Base-by-base conservation (phyloP, 2,797 vertebrate genomes). In the Micrastur ruficollis region DNA sequence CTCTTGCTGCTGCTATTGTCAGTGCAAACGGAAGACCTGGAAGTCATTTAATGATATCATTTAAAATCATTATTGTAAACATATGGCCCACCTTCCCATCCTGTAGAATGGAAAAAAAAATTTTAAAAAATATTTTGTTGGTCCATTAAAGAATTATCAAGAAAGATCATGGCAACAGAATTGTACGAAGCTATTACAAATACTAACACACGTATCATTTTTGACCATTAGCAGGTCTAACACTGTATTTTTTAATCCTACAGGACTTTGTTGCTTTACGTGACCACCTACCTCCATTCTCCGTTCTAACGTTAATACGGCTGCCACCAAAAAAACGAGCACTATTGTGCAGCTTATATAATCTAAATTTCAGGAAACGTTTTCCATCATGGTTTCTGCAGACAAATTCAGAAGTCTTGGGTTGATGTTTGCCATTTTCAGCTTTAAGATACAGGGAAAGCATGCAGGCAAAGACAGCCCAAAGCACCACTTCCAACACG, bases 191-290 rank as follows among this genome's bases (percentile, higher is more conserved):
- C 5, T 93, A 21, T 22, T 21, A 50, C 1, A 81, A 76, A 80
- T 17, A 44, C 55, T 59, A 75, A 58, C 3, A 47, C 14, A 31
- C 0, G 0, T 8, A 12, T n/a, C 1, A 40, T 29, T 87, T 32
- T 65, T 22, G 13, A 52, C 68, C 56, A 52, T 50, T 5, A 63
- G 56, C 36, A 63, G 14, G 8, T n/a, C 40, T 46, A 81, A 50
- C 7, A 22, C 16, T 7, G 6, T 12, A 23, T 15, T 66, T 61
- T 82, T 21, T 65, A 93, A 61, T 29, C 36, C 13, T 36, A 55
- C 4, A 14, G 26, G 23, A 65, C 21, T 72, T 79, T 2, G 4
- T 8, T 68, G 40, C 29, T 82, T 80, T 71, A 34, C 71, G 62
- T 68, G 31, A 68, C 32, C 46, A 47, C 12, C 50, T 12, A 14